Evolutionary conservation across 2,888 invertebrate genomes (phyloP).

Genomic region (Leptinotarsa peninsularis): DNA sequence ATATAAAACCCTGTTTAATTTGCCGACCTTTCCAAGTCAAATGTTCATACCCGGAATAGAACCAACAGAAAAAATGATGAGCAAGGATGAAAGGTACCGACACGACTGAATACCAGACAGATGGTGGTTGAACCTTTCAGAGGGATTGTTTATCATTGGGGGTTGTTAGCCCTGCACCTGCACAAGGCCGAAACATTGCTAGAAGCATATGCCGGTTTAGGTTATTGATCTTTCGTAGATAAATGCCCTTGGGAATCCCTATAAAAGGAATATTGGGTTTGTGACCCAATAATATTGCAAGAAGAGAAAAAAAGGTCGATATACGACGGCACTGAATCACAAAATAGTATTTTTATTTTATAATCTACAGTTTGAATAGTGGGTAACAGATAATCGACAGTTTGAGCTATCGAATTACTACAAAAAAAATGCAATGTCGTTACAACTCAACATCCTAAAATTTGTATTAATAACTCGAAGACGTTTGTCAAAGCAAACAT

Average conservation of each 20-base stretch:
- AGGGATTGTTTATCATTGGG: conserved; percentile 39
- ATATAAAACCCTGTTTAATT: background rate
- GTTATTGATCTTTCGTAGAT: conserved; percentile 40
- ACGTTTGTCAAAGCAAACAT: too few species aligned
- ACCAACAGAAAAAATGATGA: background rate
- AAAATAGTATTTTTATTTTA: background rate
- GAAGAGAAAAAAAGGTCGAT: too few species aligned
- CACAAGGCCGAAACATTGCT: conserved; percentile 46
- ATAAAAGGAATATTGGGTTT: background rate
- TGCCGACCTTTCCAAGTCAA: background rate
- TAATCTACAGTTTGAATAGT: too few species aligned
- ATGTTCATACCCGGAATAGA: conserved; percentile 6
- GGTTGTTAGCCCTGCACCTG: conserved; percentile 52
- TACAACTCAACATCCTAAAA: too few species aligned
- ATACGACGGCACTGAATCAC: too few species aligned
- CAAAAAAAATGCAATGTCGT: too few species aligned
- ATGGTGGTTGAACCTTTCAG: conserved; percentile 17
- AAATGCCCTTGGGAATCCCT: background rate
- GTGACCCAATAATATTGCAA: background rate
- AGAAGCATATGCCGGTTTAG: conserved; percentile 24
- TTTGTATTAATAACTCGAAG: too few species aligned
- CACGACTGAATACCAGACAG: conserved; percentile 15
- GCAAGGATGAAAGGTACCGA: conserved; percentile 30
- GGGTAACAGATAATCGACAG: too few species aligned
- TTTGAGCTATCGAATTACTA: too few species aligned